Evolutionary conservation across 2,797 vertebrate species (phyloP).

Genomic region (Sebastes iracundus): DNA sequence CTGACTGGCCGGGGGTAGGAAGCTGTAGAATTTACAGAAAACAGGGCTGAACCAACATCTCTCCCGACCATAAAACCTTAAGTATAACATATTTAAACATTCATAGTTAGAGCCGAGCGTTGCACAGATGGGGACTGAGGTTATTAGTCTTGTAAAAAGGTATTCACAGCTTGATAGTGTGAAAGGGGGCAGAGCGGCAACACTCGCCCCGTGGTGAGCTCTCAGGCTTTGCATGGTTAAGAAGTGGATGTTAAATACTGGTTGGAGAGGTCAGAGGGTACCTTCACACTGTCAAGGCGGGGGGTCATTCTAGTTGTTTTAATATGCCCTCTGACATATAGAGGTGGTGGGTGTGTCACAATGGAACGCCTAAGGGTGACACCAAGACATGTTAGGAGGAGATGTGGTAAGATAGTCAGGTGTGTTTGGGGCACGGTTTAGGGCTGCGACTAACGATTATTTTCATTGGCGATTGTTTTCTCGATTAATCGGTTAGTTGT

Average conservation of each 20-base stretch:
- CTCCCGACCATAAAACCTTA: conserved; percentile 28
- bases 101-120: conserved; percentile 2
- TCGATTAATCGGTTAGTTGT: no score
- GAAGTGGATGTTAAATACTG: conserved; percentile 10
- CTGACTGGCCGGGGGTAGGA: conserved; percentile 52
- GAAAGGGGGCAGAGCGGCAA: conserved; percentile 17
- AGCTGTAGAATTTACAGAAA: conserved; percentile 50
- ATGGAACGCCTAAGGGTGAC: not conserved
- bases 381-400: not conserved
- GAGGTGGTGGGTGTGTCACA: not conserved
- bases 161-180: conserved; percentile 39
- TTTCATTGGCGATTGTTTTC: no score
- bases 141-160: conserved; percentile 46
- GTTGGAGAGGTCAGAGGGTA: conserved; percentile 7
- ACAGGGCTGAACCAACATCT: conserved; percentile 42
- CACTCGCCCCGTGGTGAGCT: not conserved
- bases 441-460: no score
- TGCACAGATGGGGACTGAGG: conserved; percentile 32
- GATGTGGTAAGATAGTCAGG: not conserved
- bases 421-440: not conserved
- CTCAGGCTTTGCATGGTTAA: conserved; percentile 8
- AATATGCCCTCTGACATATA: not conserved
- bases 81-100: conserved; percentile 10
- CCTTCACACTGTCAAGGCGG: not conserved
- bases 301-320: conserved; percentile 1